phyloP scores from a whole-genome alignment of 2,888 invertebrate genomes.

The Altica lythri region DNA sequence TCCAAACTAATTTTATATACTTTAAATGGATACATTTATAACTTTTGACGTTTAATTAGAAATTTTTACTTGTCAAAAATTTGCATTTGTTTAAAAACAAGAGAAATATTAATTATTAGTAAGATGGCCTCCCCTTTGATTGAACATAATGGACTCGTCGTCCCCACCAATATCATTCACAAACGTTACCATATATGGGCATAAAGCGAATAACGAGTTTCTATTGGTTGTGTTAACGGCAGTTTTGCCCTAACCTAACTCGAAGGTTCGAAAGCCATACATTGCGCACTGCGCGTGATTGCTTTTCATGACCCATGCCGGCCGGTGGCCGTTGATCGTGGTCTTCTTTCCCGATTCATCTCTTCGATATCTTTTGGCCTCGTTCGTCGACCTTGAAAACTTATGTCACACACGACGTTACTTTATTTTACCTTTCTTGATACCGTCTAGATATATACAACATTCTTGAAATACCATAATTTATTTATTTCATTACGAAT shows the following conservation, averaged over 20 bases:
- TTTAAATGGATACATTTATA: conserved; percentile 27
- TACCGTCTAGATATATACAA: conserved; percentile 6
- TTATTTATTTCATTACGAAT: conserved; percentile 7
- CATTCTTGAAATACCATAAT: conserved; percentile 7
- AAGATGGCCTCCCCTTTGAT: conserved; percentile 47
- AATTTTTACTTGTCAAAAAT: conserved; percentile 34
- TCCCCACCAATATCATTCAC: conserved; percentile 64
- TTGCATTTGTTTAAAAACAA: conserved; percentile 36
- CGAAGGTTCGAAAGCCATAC: conserved; percentile 45
- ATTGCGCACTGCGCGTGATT: conserved; percentile 34
- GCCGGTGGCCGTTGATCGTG: conserved; percentile 39
- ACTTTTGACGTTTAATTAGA: conserved; percentile 32
- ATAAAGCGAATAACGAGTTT: conserved; percentile 69
- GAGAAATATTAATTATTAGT: conserved; percentile 33
- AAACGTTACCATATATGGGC: conserved; percentile 82
- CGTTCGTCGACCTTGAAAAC: conserved; percentile 52
- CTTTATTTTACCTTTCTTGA: conserved; percentile 31
- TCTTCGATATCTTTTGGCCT: conserved; percentile 46
- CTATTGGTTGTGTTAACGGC: conserved; percentile 63
- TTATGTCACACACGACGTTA: conserved; percentile 47
- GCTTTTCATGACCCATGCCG: conserved; percentile 6
- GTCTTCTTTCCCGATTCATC: conserved; percentile 23
- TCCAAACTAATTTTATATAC: conserved; percentile 17
- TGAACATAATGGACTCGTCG: conserved; percentile 30
- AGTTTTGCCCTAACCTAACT: conserved; percentile 54